Conservation (phyloP, 2,797 vertebrate species). For the Esox lucius region DNA sequence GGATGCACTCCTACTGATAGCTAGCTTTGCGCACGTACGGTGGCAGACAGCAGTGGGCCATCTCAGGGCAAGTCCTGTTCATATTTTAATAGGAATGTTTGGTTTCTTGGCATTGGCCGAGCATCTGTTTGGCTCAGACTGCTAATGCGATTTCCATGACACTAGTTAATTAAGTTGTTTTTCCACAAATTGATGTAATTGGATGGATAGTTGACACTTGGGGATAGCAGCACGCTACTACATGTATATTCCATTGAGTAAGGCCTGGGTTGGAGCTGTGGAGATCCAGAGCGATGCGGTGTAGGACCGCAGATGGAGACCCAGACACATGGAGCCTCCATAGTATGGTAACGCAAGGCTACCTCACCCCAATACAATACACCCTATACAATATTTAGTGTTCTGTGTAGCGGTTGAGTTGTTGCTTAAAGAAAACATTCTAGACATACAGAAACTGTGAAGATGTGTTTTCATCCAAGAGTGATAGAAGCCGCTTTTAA, state of each 20-base stretch:
- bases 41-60: neutral
- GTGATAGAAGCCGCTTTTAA: no score
- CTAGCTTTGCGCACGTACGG: neutral
- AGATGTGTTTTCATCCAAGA: no score
- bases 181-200: slow-evolving; percentile 6
- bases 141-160: neutral
- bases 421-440: no score
- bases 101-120: neutral
- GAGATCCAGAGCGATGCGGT: neutral
- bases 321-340: neutral
- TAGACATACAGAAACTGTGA: no score
- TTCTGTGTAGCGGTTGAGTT: no score
- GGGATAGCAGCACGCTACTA: neutral
- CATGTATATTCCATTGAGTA: neutral
- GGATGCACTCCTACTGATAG: neutral
- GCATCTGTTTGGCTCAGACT: neutral
- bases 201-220: neutral
- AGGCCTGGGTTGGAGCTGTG: neutral
- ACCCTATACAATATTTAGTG: no score
- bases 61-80: neutral
- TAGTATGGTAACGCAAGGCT: neutral
- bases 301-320: neutral
- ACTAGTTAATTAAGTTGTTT: slow-evolving; percentile 8
- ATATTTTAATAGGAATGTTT: neutral
- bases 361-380: neutral